Evolutionary conservation across 2,888 invertebrate species (phyloP).

Genomic region (Cheilosia impressa): DNA sequence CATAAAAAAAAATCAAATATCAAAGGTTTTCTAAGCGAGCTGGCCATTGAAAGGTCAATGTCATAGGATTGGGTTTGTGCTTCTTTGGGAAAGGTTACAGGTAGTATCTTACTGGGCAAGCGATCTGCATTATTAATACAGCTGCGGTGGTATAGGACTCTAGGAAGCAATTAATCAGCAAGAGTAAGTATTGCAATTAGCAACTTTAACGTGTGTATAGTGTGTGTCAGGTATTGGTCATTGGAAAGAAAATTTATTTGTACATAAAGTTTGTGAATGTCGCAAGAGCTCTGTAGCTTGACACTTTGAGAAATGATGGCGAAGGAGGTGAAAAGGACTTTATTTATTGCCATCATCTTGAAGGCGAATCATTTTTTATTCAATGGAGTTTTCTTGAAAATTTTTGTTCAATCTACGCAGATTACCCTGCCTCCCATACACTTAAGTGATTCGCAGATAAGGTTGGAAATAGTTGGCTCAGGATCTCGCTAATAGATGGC

Average conservation of each 20-base stretch:
- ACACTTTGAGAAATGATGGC: too few relatives aligned
- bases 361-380: too few relatives aligned
- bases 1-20: constrained; percentile 1
- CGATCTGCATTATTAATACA: constrained; percentile 23
- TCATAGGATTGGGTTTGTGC: background rate
- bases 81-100: background rate
- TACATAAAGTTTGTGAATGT: background rate
- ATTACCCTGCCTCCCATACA: too few relatives aligned
- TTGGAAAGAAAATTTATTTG: background rate
- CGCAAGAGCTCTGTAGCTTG: background rate
- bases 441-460: too few relatives aligned
- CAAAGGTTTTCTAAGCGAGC: constrained; percentile 3
- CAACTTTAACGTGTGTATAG: background rate
- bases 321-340: too few relatives aligned
- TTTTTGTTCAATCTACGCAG: too few relatives aligned
- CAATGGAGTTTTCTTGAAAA: too few relatives aligned
- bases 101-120: background rate
- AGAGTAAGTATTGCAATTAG: constrained; percentile 6
- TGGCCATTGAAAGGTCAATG: constrained; percentile 23
- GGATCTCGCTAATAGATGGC: too few relatives aligned
- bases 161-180: constrained; percentile 40
- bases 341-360: too few relatives aligned
- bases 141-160: constrained; percentile 1
- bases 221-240: background rate
- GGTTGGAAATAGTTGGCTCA: too few relatives aligned